Conservation (phyloP, 2,888 invertebrate species). For the Parnassius apollo region DNA sequence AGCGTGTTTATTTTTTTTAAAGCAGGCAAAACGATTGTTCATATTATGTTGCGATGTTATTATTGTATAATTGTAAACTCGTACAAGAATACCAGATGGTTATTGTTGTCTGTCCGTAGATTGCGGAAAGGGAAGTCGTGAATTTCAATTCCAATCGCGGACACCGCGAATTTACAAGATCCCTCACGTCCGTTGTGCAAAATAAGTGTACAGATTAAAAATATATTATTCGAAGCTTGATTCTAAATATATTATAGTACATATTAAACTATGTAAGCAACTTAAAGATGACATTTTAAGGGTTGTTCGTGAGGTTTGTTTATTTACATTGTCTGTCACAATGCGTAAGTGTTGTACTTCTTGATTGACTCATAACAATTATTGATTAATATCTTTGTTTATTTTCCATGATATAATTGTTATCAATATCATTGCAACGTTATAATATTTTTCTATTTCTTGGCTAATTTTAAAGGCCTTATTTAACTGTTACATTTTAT, state of each 20-base stretch:
- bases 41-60: too few relatives aligned
- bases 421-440: neutral
- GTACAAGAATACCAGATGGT: neutral
- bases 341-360: slow-evolving; percentile 5
- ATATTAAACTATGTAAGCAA: neutral
- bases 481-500: too few relatives aligned
- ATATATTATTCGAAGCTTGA: neutral
- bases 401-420: slow-evolving; percentile 7
- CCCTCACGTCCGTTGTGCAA: slow-evolving; percentile 3
- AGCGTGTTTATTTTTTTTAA: slow-evolving; percentile 17
- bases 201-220: neutral
- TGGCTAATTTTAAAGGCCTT: too few relatives aligned
- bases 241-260: neutral
- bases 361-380: slow-evolving; percentile 16
- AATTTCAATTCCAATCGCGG: slow-evolving; percentile 50
- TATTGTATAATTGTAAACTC: too few relatives aligned
- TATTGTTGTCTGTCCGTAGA: slow-evolving; percentile 34
- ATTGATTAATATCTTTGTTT: slow-evolving; percentile 18
- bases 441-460: neutral
- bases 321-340: slow-evolving; percentile 5
- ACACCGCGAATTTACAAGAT: slow-evolving; percentile 26
- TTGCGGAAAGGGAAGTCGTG: slow-evolving; percentile 56
- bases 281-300: neutral
- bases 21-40: slow-evolving; percentile 20
- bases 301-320: neutral